phyloP scores from a whole-genome alignment of 2,797 vertebrate genomes.

The Gymnothorax javanicus region DNA sequence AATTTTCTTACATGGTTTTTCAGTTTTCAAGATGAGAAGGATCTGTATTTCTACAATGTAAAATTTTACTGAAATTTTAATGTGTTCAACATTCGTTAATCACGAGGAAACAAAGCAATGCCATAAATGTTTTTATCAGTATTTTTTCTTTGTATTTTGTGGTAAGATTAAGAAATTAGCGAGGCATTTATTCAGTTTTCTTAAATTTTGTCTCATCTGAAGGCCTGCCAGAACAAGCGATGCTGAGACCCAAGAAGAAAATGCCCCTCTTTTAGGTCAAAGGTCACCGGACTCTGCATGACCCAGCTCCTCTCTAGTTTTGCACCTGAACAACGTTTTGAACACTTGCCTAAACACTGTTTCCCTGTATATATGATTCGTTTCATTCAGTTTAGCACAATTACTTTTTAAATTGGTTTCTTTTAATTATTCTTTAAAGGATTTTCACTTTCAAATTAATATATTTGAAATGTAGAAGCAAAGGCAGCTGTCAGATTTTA shows the following conservation, averaged over 20 bases:
- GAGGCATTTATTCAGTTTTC: background rate
- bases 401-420: background rate
- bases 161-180: background rate
- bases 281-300: background rate
- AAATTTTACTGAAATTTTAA: background rate
- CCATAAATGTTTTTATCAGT: background rate
- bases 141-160: background rate
- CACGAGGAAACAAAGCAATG: background rate
- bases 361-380: background rate
- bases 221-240: slow-evolving; percentile 39
- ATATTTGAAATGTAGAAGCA: slow-evolving; percentile 2
- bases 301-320: too few relatives aligned
- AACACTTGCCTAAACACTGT: background rate
- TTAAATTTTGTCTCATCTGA: slow-evolving; percentile 41
- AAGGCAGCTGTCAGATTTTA: background rate
- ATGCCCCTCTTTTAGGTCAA: slow-evolving; percentile 51
- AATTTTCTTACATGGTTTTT: background rate
- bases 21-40: background rate
- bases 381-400: background rate
- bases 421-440: background rate
- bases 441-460: background rate
- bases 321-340: background rate
- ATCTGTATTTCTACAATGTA: background rate
- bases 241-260: slow-evolving; percentile 47
- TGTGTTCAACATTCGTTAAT: background rate